Conservation (phyloP, 1,140 invertebrate species). For the Manduca sexta region DNA sequence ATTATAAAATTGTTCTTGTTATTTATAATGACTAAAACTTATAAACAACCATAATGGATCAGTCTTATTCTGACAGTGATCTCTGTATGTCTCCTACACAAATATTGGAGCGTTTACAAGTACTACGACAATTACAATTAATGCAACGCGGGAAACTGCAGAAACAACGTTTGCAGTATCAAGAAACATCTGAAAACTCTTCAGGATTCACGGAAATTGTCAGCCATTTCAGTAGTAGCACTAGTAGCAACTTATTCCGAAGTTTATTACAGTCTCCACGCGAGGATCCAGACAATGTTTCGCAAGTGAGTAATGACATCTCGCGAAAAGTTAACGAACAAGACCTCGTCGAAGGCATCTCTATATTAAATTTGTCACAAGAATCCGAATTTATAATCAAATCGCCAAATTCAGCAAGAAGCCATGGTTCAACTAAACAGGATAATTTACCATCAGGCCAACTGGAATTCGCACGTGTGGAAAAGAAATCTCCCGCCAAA, state of each 20-base stretch:
- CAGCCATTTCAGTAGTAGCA: conserved; percentile 61
- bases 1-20: too few species aligned
- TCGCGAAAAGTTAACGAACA: conserved; percentile 27
- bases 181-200: conserved; percentile 44
- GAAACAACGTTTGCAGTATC: conserved; percentile 48
- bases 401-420: conserved; percentile 33
- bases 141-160: conserved; percentile 59
- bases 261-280: conserved; percentile 46
- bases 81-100: conserved; percentile 56
- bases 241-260: conserved; percentile 59
- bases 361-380: conserved; percentile 54
- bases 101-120: conserved; percentile 57
- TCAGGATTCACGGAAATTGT: conserved; percentile 58
- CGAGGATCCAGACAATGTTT: conserved; percentile 28
- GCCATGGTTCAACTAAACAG: background rate
- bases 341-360: conserved; percentile 55
- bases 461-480: background rate
- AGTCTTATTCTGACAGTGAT: conserved; percentile 55
- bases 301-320: conserved; percentile 13
- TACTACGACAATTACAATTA: conserved; percentile 51
- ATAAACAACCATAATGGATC: conserved; percentile 36
- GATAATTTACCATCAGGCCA: background rate
- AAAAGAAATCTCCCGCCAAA: conserved; percentile 11
- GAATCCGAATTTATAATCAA: conserved; percentile 52
- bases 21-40: too few species aligned